These are phyloP conservation scores for Steinernema hermaphroditum DNA, from an alignment of 2,888 invertebrate genomes.

Conservation along the genomic window DNA sequence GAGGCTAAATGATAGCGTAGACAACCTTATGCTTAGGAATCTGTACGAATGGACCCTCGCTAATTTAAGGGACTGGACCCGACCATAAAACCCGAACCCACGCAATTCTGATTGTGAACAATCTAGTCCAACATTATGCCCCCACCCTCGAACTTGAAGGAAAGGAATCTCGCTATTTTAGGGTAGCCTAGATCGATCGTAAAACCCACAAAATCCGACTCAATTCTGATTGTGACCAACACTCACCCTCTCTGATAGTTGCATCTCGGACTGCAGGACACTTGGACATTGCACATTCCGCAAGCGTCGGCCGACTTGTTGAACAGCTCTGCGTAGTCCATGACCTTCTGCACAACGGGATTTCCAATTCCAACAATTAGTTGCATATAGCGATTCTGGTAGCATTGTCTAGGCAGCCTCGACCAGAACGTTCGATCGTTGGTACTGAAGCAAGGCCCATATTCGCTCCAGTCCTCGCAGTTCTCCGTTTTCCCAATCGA, in stretches of 20 bases:
- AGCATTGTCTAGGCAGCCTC: slow-evolving; percentile 56
- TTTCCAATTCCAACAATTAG: slow-evolving; percentile 59
- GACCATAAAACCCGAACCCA: too few relatives aligned
- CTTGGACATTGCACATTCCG: slow-evolving; percentile 64
- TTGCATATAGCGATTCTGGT: slow-evolving; percentile 60
- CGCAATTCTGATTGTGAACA: too few relatives aligned
- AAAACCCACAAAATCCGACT: too few relatives aligned
- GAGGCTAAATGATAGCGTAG: too few relatives aligned
- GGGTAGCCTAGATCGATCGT: too few relatives aligned
- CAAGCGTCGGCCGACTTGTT: slow-evolving; percentile 60
- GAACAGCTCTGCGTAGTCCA: slow-evolving; percentile 61
- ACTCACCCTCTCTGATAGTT: slow-evolving; percentile 37
- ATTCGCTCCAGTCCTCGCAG: slow-evolving; percentile 60
- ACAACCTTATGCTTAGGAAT: too few relatives aligned
- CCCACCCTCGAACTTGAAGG: too few relatives aligned
- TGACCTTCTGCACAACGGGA: slow-evolving; percentile 60
- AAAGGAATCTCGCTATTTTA: too few relatives aligned
- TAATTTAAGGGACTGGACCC: too few relatives aligned
- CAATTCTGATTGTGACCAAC: too few relatives aligned
- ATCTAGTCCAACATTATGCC: too few relatives aligned
- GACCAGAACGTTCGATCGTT: slow-evolving; percentile 59
- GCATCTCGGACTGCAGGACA: slow-evolving; percentile 46
- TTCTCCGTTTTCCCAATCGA: slow-evolving; percentile 50
- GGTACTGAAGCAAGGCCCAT: slow-evolving; percentile 61
- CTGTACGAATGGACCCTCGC: too few relatives aligned